phyloP scores from a whole-genome alignment of 1,140 invertebrate species.

The Lucilia sericata region DNA sequence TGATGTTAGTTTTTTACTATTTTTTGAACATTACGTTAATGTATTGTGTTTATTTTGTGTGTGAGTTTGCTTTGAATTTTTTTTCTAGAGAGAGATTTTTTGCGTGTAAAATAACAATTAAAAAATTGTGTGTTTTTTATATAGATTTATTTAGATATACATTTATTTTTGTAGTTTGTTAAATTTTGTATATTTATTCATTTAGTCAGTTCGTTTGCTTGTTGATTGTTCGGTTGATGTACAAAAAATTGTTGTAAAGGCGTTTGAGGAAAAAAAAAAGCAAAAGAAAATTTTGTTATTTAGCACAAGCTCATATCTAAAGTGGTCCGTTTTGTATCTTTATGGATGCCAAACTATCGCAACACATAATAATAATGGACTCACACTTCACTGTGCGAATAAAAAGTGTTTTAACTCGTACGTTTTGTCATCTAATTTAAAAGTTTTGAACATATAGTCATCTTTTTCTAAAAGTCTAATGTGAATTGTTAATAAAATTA shows the following conservation, averaged over 20 bases:
- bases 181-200: background rate
- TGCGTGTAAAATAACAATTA: conserved; percentile 44
- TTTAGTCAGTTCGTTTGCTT: background rate
- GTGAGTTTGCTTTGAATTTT: too few relatives aligned
- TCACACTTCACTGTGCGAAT: too few relatives aligned
- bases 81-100: conserved; percentile 20
- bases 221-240: background rate
- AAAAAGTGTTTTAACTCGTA: too few relatives aligned
- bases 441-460: too few relatives aligned
- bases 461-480: too few relatives aligned
- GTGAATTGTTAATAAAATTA: too few relatives aligned
- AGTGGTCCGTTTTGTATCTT: conserved; percentile 24
- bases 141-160: too few relatives aligned
- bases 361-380: background rate
- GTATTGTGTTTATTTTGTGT: too few relatives aligned
- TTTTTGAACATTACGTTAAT: too few relatives aligned
- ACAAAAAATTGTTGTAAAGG: too few relatives aligned
- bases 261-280: background rate
- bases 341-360: background rate
- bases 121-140: background rate
- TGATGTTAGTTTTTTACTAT: too few relatives aligned
- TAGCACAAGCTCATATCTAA: conserved; percentile 42
- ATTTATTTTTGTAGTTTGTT: conserved; percentile 7
- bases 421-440: too few relatives aligned
- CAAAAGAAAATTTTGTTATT: conserved; percentile 5